Conservation (phyloP, 2,113 vertebrate genomes). For the Mungos mungo region DNA sequence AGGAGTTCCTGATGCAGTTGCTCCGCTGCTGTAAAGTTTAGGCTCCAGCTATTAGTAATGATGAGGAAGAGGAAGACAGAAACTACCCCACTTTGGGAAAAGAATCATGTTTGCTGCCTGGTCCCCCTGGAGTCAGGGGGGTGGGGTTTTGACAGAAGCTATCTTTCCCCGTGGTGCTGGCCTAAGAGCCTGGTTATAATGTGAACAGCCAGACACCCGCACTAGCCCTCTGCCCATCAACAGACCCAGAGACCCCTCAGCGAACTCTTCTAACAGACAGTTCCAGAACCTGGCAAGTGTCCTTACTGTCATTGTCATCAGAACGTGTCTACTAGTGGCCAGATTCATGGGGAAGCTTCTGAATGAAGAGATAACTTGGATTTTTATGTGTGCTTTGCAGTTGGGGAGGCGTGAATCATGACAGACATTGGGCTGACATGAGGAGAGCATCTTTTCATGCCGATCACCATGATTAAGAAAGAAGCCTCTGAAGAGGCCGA, state of each 20-base stretch:
- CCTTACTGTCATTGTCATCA: background rate
- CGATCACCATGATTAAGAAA: accelerated
- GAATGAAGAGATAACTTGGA: background rate
- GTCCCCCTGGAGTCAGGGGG: too few species aligned
- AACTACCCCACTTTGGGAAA: background rate
- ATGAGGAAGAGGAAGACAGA: background rate
- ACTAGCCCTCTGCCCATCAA: background rate
- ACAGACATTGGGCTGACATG: background rate
- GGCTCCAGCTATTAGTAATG: background rate
- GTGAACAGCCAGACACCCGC: accelerated
- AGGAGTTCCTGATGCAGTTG: background rate
- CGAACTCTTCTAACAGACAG: background rate
- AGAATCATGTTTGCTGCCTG: background rate
- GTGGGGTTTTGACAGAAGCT: accelerated
- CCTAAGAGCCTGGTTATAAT: accelerated
- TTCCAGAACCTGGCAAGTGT: background rate
- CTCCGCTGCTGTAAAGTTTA: background rate
- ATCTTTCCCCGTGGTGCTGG: background rate
- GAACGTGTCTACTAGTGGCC: background rate
- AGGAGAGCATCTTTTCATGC: background rate
- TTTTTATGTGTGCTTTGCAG: background rate
- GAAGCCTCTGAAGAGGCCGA: background rate
- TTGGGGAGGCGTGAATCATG: background rate
- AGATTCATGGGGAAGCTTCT: background rate
- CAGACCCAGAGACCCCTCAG: accelerated